phyloP scores from a whole-genome alignment of 2,888 invertebrate species.

The Sarcophaga subvicina region DNA sequence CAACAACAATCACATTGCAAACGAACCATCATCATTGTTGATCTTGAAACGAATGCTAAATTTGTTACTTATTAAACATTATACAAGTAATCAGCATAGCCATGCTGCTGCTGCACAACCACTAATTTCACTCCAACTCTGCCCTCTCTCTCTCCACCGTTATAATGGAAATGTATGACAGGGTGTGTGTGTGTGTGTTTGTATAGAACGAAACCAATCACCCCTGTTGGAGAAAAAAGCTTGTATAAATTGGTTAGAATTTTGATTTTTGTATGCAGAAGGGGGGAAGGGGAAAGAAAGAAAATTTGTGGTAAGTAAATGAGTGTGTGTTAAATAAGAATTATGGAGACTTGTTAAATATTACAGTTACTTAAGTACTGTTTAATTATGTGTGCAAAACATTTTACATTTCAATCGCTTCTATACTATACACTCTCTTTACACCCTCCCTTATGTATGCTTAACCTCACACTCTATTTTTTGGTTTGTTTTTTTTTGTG shows the following conservation, averaged over 20 bases:
- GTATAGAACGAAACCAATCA: constrained; percentile 43
- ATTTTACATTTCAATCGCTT: constrained; percentile 51
- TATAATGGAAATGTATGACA: too few relatives aligned
- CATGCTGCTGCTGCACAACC: background rate
- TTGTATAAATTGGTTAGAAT: constrained; percentile 40
- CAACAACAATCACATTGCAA: too few relatives aligned
- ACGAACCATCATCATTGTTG: constrained; percentile 29
- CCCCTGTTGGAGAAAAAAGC: constrained; percentile 4
- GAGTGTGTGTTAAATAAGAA: background rate
- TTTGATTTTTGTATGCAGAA: background rate
- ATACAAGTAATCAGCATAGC: too few relatives aligned
- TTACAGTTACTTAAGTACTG: constrained; percentile 69
- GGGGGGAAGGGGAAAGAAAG: constrained; percentile 3
- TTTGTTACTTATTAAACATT: constrained; percentile 54
- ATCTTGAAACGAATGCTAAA: constrained; percentile 8
- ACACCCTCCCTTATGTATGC: background rate
- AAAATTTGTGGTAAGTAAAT: constrained; percentile 46
- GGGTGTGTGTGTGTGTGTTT: background rate
- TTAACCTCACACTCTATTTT: background rate
- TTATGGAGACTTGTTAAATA: constrained; percentile 62
- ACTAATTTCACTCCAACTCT: background rate
- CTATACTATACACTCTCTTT: background rate
- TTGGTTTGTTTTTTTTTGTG: background rate
- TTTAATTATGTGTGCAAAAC: constrained; percentile 68
- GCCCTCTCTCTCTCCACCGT: background rate